Evolutionary conservation across 2,888 invertebrate genomes (phyloP).

Genomic region (Cheilosia variabilis): DNA sequence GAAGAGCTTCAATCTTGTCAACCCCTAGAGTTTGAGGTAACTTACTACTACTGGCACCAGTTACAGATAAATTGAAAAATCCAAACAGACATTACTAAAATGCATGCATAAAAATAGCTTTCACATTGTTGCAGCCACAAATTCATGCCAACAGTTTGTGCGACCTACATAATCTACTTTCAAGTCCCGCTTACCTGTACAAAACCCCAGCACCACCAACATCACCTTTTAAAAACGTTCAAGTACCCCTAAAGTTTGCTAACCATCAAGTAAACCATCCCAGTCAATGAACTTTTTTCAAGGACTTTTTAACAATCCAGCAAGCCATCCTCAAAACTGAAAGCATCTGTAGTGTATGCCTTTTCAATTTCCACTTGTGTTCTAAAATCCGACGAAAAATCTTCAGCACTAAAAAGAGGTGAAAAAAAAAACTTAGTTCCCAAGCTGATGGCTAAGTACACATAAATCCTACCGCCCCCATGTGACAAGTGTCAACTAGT

Average conservation of each 20-base stretch:
- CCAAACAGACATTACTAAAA: no score
- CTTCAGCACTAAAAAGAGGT: not conserved
- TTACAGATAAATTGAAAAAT: no score
- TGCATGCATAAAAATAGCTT: no score
- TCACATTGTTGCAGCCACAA: no score
- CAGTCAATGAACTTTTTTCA: not conserved
- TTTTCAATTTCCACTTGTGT: conserved; percentile 6
- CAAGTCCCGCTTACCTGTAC: no score
- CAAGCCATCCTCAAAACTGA: conserved; percentile 8
- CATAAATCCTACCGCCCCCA: conserved; percentile 14
- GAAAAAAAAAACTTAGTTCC: not conserved
- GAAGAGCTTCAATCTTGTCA: no score
- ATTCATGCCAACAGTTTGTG: no score
- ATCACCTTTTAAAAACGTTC: not conserved
- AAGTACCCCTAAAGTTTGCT: not conserved
- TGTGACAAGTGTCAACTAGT: conserved; percentile 54
- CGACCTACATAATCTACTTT: no score
- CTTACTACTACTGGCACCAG: no score
- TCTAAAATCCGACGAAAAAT: not conserved
- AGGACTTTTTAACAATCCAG: not conserved
- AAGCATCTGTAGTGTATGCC: conserved; percentile 13
- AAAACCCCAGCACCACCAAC: not conserved
- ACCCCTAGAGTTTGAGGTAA: no score
- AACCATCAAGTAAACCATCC: not conserved
- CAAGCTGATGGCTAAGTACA: conserved; percentile 23